Percentiles rank a stretch among this genome's conserved stretches.
Conservation (phyloP, 2,888 invertebrate species). For the Polymixis flavicincta region DNA sequence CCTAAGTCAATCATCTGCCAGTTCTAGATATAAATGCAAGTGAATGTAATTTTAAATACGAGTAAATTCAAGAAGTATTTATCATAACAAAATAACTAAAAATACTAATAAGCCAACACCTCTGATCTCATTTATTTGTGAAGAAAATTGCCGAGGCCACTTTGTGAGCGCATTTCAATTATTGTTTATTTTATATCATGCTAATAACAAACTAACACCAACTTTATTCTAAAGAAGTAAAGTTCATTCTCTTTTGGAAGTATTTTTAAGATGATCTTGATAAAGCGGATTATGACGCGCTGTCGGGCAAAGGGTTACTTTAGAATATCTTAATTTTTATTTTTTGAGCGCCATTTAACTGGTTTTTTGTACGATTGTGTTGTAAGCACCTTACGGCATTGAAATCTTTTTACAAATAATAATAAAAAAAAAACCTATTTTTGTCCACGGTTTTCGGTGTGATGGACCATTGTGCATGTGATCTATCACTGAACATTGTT, state of each 20-base stretch:
- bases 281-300: conserved; percentile 77
- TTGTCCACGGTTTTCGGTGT: conserved; percentile 56
- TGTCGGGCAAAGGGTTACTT: conserved; percentile 72
- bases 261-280: conserved; percentile 66
- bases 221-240: conserved; percentile 45
- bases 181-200: conserved; percentile 65
- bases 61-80: background rate
- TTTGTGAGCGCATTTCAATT: conserved; percentile 66
- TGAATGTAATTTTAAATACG: background rate
- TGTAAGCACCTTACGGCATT: conserved; percentile 67
- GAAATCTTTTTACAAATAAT: conserved; percentile 65
- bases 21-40: background rate
- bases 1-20: too few relatives aligned
- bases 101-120: conserved; percentile 65
- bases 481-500: conserved; percentile 45
- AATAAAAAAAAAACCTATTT: conserved; percentile 54
- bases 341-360: conserved; percentile 72
- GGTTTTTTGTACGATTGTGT: conserved; percentile 70
- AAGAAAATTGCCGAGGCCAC: conserved; percentile 69
- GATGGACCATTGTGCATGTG: conserved; percentile 63
- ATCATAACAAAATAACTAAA: conserved; percentile 24
- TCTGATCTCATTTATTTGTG: conserved; percentile 70
- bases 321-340: conserved; percentile 81
- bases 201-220: conserved; percentile 15
- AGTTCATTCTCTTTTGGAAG: conserved; percentile 48